Conservation (phyloP, 2,113 vertebrate species). For the Astatotilapia flaviijosephi region DNA sequence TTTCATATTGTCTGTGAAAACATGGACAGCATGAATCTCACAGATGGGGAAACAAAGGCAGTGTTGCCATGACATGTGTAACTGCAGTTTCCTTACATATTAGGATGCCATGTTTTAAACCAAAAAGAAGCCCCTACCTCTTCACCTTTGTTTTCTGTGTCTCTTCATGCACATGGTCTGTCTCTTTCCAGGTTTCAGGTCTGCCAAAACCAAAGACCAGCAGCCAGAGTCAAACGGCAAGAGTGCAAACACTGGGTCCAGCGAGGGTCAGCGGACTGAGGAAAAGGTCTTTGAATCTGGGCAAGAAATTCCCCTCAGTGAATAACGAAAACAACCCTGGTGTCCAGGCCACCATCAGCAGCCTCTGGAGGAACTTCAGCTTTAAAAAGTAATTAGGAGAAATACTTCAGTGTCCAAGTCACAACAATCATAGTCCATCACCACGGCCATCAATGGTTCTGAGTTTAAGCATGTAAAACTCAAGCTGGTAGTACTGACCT, state of each 20-base stretch:
- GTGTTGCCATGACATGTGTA: accelerated
- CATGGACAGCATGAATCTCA: not conserved
- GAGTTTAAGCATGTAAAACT: not conserved
- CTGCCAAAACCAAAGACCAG: conserved; percentile 63
- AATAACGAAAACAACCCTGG: conserved; percentile 82
- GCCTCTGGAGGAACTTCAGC: conserved; percentile 87
- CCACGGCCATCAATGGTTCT: accelerated
- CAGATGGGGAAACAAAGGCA: not conserved
- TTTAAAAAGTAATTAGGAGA: conserved; percentile 77
- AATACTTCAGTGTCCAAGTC: not conserved
- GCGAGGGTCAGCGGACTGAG: conserved; percentile 87
- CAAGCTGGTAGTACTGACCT: not conserved
- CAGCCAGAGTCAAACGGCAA: conserved; percentile 47
- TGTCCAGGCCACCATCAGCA: conserved; percentile 81
- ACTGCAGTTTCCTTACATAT: not conserved
- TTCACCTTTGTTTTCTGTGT: not conserved
- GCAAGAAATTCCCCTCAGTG: conserved; percentile 51
- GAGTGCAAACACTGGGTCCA: conserved; percentile 62
- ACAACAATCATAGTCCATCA: accelerated
- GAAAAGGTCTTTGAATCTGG: conserved; percentile 58
- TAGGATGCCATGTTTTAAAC: not conserved
- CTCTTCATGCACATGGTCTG: not conserved
- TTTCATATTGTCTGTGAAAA: not conserved
- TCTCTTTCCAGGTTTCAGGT: conserved; percentile 75
- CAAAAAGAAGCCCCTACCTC: not conserved